A percentile compares a stretch with the other conserved stretches of the same genome.
phyloP scores from a whole-genome alignment of 2,888 invertebrate species.

The Eupithecia inturbata region DNA sequence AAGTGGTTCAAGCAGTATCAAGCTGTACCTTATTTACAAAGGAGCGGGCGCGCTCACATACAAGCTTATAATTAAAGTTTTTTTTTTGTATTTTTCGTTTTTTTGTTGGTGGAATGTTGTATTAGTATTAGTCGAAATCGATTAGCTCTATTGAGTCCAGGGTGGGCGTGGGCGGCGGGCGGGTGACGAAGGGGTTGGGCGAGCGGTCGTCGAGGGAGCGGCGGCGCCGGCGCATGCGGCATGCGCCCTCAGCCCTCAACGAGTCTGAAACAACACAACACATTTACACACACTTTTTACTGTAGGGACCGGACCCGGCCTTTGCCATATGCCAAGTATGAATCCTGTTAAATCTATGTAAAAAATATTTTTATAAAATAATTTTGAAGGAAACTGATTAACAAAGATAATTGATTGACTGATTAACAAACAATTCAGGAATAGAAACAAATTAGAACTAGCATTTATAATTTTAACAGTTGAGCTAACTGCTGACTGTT shows the following conservation, averaged over 20 bases:
- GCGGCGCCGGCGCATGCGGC: conserved; percentile 68
- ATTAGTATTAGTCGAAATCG: conserved; percentile 47
- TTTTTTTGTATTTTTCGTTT: conserved; percentile 56
- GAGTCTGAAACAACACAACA: conserved; percentile 64
- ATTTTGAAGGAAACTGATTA: neutral
- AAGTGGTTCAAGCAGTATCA: conserved; percentile 73
- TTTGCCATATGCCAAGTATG: neutral
- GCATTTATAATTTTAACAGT: too few relatives aligned
- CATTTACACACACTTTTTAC: neutral
- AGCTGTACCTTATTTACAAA: conserved; percentile 75
- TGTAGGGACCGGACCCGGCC: neutral
- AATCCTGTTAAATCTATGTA: neutral
- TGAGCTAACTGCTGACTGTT: neutral
- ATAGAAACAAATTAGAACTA: too few relatives aligned
- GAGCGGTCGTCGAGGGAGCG: conserved; percentile 69
- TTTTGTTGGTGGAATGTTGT: conserved; percentile 47
- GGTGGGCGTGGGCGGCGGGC: conserved; percentile 54
- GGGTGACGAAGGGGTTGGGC: conserved; percentile 63
- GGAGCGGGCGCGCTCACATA: conserved; percentile 62
- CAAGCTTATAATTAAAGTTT: conserved; percentile 68
- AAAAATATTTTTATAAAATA: neutral
- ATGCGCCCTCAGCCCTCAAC: conserved; percentile 67
- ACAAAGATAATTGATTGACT: too few relatives aligned
- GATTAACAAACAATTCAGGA: too few relatives aligned
- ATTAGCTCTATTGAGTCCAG: conserved; percentile 56